Evolutionary conservation across 2,888 invertebrate species (phyloP).

Genomic region (Volucella zonaria): DNA sequence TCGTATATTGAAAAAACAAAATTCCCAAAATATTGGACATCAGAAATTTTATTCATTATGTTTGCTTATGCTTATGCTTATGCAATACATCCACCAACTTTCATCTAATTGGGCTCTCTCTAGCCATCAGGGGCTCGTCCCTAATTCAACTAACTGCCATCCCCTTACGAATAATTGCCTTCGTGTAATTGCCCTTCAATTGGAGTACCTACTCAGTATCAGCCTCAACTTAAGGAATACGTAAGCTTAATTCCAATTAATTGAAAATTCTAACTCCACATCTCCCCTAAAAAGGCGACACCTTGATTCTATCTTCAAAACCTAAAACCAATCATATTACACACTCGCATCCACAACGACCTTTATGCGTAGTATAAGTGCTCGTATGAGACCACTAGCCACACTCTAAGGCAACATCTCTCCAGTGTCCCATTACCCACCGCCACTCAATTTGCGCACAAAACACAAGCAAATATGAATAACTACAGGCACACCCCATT

Average conservation of each 20-base stretch:
- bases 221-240: conserved; percentile 3
- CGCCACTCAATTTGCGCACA: conserved; percentile 58
- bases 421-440: conserved; percentile 55
- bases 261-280: conserved; percentile 30
- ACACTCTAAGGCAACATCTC: conserved; percentile 18
- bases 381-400: not conserved
- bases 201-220: conserved; percentile 19
- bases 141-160: not conserved
- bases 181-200: conserved; percentile 56
- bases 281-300: conserved; percentile 68
- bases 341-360: conserved; percentile 52
- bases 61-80: no score
- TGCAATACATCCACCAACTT: no score
- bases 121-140: no score
- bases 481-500: conserved; percentile 34
- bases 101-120: no score
- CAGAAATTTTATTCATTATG: no score
- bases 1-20: no score
- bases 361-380: conserved; percentile 56
- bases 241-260: conserved; percentile 61
- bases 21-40: no score
- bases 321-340: conserved; percentile 70
- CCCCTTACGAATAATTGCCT: conserved; percentile 27
- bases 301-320: conserved; percentile 61
- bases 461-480: conserved; percentile 56